These are phyloP conservation scores for Osmerus eperlanus DNA, from an alignment of 2,113 vertebrate species.

Conservation along the genomic window DNA sequence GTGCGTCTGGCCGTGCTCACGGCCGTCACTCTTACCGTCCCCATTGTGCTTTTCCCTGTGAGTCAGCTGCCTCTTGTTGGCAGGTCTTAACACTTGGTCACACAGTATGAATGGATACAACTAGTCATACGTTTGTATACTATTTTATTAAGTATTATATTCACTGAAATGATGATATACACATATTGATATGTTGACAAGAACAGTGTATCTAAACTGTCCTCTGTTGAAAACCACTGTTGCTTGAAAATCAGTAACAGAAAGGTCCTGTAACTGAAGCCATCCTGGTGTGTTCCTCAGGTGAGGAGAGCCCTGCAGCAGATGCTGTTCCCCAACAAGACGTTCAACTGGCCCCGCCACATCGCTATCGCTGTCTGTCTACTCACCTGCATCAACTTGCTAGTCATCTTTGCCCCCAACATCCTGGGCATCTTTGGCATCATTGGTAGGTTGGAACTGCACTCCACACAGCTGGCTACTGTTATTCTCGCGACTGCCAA, in stretches of 20 bases:
- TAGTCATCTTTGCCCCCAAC: slow-evolving; percentile 97
- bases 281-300: slow-evolving; percentile 57
- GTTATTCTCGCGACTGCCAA: no score
- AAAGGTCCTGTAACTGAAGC: not conserved
- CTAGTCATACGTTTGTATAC: no score
- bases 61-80: slow-evolving; percentile 48
- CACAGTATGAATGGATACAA: no score
- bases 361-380: slow-evolving; percentile 78
- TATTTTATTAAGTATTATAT: no score
- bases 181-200: no score
- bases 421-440: slow-evolving; percentile 97
- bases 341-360: slow-evolving; percentile 93
- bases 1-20: slow-evolving; percentile 94
- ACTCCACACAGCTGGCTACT: no score
- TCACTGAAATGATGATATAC: no score
- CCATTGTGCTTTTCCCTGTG: slow-evolving; percentile 96
- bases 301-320: slow-evolving; percentile 95
- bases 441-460: slow-evolving; percentile 78
- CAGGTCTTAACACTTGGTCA: no score
- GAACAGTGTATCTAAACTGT: no score
- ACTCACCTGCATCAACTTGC: slow-evolving; percentile 88
- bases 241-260: not conserved
- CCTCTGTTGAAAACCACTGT: no score
- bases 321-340: slow-evolving; percentile 90
- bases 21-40: slow-evolving; percentile 94